Base-by-base conservation (phyloP, 2,797 vertebrate species). In the Betta splendens region DNA sequence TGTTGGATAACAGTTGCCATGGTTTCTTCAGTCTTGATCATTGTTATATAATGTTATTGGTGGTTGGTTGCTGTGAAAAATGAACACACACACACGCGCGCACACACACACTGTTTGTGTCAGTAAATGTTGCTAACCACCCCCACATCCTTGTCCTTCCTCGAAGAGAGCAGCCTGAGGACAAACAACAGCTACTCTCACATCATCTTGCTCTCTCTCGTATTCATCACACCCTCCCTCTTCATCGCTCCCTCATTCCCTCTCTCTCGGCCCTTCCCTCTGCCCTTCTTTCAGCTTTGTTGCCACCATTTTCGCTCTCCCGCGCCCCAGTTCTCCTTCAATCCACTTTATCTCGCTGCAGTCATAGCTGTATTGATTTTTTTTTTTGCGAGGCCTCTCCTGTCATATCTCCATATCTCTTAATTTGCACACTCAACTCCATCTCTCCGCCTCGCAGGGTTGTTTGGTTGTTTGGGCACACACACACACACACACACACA, bases 41-140 rank as follows among this genome's bases (percentile, higher is more conserved):
- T 62, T 73, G 80, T 91, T 90, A 88, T 85, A 78, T 89, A 90
- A 89, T 84, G 70, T 75, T 80, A 86, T 84, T 85, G 83, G 86
- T 89, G 88, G 72, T 85, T 85, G 83, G 83, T 86, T 85, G 78
- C 79, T 80, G 72, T 71, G 75, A 85, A 80, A 72, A 81, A 77
- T 57, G 65, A 79, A 48, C 57, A 48, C 42, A 54, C 67, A 21
- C 50, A 43, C 50, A 33, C 35, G 35, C 67, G 39, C 63, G 50
- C 23, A 4, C 55, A 32, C 61, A 4, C 56, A 36, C 61, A 55
- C 73, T 66, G 66, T 83, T 84, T 86, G 80, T 87, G 84, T 84
- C 85, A 78, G 88, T 88, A 85, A 87, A 89, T 75, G 86, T 83
- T 86, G 69, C 84, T 77, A 77, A 78, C 82, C 86, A 84, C 89